Percentiles rank a stretch among this genome's conserved stretches.
phyloP scores from a whole-genome alignment of 2,113 vertebrate species.

The Tenebrosternarchus preto region DNA sequence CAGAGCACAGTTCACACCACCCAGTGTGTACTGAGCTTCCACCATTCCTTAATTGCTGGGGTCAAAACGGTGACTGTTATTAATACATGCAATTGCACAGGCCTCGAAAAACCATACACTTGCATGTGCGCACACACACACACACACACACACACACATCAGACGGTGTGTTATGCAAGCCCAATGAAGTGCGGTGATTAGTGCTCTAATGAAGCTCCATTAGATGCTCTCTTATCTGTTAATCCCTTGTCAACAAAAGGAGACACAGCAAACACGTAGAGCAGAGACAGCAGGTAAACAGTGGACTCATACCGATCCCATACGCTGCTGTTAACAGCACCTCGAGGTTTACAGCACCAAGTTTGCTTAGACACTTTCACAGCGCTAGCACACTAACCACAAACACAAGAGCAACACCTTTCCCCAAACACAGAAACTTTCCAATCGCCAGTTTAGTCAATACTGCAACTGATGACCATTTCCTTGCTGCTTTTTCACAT shows the following conservation, averaged over 20 bases:
- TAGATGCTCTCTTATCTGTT: conserved; percentile 63
- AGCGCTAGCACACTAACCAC: not conserved
- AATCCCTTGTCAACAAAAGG: conserved; percentile 60
- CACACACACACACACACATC: conserved; percentile 8
- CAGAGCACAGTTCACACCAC: no score
- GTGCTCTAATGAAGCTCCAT: conserved; percentile 57
- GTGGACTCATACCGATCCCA: not conserved
- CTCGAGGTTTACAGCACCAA: not conserved
- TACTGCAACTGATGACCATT: not conserved
- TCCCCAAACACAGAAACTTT: not conserved
- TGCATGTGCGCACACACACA: not conserved
- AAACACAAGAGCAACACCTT: not conserved
- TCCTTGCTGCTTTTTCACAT: no score
- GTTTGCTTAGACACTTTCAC: not conserved
- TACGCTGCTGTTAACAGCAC: not conserved
- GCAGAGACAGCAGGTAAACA: not conserved
- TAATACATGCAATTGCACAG: not conserved
- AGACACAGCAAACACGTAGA: conserved; percentile 1
- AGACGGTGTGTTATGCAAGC: conserved; percentile 21
- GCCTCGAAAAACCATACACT: not conserved
- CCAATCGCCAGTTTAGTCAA: not conserved
- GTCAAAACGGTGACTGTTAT: not conserved
- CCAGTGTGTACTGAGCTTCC: no score
- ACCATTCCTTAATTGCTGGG: not conserved
- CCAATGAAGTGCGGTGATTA: conserved; percentile 64